Evolutionary conservation across 2,113 vertebrate genomes (phyloP).

Genomic region (Urocynchramus pylzowi): DNA sequence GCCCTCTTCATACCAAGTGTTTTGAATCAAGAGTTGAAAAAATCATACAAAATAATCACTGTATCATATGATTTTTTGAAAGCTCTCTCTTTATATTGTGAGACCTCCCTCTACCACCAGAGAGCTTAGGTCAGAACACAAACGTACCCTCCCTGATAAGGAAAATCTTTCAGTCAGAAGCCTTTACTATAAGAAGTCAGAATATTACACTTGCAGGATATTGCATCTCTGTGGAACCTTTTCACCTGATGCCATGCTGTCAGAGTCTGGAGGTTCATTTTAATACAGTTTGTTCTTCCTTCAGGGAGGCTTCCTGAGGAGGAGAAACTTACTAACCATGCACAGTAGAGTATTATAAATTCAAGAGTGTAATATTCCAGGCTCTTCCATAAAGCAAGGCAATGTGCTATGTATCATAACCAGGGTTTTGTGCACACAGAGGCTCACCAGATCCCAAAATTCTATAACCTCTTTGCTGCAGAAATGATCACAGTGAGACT

Average conservation of each 20-base stretch:
- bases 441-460: not conserved
- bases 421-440: not conserved
- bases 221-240: not conserved
- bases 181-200: not conserved
- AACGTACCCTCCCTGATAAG: not conserved
- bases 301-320: not conserved
- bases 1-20: not conserved
- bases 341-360: not conserved
- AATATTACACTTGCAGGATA: not conserved
- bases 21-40: not conserved
- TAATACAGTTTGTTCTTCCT: not conserved
- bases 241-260: not conserved
- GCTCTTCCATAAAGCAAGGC: not conserved
- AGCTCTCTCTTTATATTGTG: not conserved
- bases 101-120: not conserved
- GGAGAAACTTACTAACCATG: not conserved
- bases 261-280: not conserved
- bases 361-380: not conserved
- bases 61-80: not conserved
- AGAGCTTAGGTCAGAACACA: not conserved
- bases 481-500: rapidly evolving
- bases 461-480: not conserved
- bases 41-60: not conserved
- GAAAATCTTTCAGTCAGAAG: not conserved
- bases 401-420: rapidly evolving